phyloP scores from a whole-genome alignment of 2,888 invertebrate genomes.

The Salpingus planirostris region DNA sequence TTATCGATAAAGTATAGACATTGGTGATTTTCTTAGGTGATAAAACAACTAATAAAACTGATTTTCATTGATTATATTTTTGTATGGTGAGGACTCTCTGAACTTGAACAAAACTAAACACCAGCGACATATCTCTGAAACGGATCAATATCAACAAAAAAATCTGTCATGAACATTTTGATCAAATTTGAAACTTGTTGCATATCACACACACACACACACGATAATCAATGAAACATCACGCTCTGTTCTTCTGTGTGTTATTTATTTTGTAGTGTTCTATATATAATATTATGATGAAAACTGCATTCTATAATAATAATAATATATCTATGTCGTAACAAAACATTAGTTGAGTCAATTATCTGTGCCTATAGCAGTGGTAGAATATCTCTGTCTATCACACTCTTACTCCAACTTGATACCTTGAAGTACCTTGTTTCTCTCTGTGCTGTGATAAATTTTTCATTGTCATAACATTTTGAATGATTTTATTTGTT shows the following conservation, averaged over 20 bases:
- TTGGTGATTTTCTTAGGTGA: conserved; percentile 30
- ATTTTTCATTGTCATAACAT: too few relatives aligned
- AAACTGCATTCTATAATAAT: conserved; percentile 36
- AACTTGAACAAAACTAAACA: too few relatives aligned
- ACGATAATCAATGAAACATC: conserved; percentile 27
- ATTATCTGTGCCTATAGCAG: conserved; percentile 53
- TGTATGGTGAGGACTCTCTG: too few relatives aligned
- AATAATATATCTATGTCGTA: conserved; percentile 41
- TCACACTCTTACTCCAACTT: conserved; percentile 33
- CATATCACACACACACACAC: too few relatives aligned
- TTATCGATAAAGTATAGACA: conserved; percentile 18
- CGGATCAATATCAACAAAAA: too few relatives aligned
- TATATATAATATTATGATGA: conserved; percentile 9
- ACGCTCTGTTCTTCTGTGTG: conserved; percentile 36
- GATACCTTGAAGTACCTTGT: conserved; percentile 25
- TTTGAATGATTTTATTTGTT: too few relatives aligned
- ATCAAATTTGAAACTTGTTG: conserved; percentile 1
- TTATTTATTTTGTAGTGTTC: conserved; percentile 39
- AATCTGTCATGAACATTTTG: too few relatives aligned
- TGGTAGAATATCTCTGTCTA: conserved; percentile 41
- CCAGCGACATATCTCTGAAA: too few relatives aligned
- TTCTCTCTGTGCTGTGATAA: conserved; percentile 35
- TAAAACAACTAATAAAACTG: too few relatives aligned
- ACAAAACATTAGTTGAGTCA: conserved; percentile 51
- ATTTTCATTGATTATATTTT: conserved; percentile 22